Evolutionary conservation across 2,113 vertebrate genomes (phyloP), one percentile per base, ranked within the genome.

Genomic region (Pachycephala philippinensis): DNA sequence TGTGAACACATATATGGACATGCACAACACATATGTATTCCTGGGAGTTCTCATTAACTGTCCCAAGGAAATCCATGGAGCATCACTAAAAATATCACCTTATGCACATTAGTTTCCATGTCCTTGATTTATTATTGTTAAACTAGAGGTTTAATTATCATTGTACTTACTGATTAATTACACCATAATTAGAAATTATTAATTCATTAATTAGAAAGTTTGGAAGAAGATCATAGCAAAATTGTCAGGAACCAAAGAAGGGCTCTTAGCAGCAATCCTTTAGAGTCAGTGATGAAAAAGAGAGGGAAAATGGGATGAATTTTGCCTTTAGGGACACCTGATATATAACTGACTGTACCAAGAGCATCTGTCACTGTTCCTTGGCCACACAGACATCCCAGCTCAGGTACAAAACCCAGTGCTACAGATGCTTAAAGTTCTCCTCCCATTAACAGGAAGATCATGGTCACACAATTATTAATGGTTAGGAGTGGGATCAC

Each of bases 111-210:
- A 37, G 24, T 40, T 88, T 84, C 28, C n/a, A 59, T 5, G 16
- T 81, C 39, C 23, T 19, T 65, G 24, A 81, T 75, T 94, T 89
- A 44, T 54, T 71, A 82, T 47, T 88, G 69, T 45, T 71, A 94
- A 96, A 81, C 15, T 6, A 60, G 37, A 64, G 7, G 13, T 53
- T 90, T 93, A 86, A 78, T 84, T 74, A 84, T 60, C 78, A 70
- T 75, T 84, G 37, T 56, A 54, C 18, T 49, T 87, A 89, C 21
- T 68, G 84, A 86, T 93, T 78, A 87, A 92, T 90, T 86, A 78
- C 45, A 87, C 9, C 8, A 47, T 75, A 63, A 93, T 95, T 87
- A 81, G 45, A 93, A 87, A 69, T 47, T 49, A 82, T 93, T 68
- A 68, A 57, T 40, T 44, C 45, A 57, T 63, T 89, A 59, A 75